These are phyloP conservation scores for Meriones unguiculatus DNA, from an alignment of 2,113 vertebrate genomes.

Conservation along the genomic window DNA sequence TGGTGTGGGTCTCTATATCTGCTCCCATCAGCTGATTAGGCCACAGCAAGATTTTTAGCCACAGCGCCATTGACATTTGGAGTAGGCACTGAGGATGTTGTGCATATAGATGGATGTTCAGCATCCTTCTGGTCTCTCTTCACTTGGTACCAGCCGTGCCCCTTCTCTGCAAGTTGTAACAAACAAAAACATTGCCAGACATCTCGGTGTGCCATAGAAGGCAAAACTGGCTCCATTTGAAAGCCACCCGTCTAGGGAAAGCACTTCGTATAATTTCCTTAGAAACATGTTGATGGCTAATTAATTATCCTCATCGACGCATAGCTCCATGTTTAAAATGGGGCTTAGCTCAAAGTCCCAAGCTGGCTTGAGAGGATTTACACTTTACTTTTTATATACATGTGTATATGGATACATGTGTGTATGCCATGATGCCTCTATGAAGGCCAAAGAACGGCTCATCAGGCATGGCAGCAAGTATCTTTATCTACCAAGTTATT, in stretches of 20 bases:
- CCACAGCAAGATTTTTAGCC: not conserved
- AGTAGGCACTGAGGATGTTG: not conserved
- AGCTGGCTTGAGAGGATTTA: not conserved
- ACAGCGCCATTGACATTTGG: not conserved
- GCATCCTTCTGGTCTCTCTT: not conserved
- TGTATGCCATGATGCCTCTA: not conserved
- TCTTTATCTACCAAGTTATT: not conserved
- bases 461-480: not conserved
- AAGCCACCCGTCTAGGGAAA: not conserved
- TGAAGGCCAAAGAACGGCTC: not conserved
- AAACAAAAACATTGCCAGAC: not conserved
- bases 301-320: not conserved
- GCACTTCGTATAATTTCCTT: not conserved
- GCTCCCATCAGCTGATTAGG: not conserved
- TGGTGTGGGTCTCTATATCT: too few species aligned
- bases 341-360: not conserved
- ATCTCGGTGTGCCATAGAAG: not conserved
- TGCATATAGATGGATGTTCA: not conserved
- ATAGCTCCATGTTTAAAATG: not conserved
- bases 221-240: not conserved
- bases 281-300: not conserved
- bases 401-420: not conserved
- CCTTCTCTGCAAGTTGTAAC: not conserved
- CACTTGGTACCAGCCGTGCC: not conserved
- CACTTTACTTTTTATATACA: not conserved